Conservation (phyloP, 2,888 invertebrate species). For the Oligia latruncula region DNA sequence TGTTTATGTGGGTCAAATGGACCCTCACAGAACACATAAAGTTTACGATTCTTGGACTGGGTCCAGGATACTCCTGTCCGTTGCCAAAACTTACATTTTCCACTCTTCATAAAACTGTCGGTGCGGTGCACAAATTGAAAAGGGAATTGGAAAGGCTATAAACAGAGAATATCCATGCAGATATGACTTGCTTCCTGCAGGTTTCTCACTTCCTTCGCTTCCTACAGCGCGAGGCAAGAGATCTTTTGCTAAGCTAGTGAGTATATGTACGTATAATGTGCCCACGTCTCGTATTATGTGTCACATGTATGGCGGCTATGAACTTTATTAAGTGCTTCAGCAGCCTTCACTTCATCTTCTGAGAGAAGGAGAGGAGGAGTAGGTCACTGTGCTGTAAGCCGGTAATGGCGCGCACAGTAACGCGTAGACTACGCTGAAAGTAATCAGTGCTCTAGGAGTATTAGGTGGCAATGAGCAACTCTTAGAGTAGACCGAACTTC, state of each 20-base stretch:
- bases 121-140: neutral
- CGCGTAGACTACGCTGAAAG: neutral
- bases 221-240: neutral
- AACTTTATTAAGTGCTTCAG: conserved; percentile 6
- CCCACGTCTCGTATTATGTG: neutral
- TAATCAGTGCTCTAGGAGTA: neutral
- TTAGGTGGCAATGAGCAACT: neutral
- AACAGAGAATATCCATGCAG: conserved; percentile 23
- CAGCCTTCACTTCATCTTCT: neutral
- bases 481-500: neutral
- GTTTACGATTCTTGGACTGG: no score
- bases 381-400: neutral
- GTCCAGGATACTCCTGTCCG: no score
- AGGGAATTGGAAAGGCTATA: neutral
- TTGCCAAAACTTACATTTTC: no score
- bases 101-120: no score
- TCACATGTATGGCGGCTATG: neutral
- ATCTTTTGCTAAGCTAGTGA: neutral
- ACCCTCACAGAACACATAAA: no score
- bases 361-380: neutral
- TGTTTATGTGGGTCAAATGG: no score
- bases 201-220: neutral
- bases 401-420: neutral
- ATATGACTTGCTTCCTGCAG: conserved; percentile 24
- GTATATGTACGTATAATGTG: no score